Evolutionary conservation across 2,797 vertebrate genomes (phyloP).

Genomic region (Galagoides demidoff): DNA sequence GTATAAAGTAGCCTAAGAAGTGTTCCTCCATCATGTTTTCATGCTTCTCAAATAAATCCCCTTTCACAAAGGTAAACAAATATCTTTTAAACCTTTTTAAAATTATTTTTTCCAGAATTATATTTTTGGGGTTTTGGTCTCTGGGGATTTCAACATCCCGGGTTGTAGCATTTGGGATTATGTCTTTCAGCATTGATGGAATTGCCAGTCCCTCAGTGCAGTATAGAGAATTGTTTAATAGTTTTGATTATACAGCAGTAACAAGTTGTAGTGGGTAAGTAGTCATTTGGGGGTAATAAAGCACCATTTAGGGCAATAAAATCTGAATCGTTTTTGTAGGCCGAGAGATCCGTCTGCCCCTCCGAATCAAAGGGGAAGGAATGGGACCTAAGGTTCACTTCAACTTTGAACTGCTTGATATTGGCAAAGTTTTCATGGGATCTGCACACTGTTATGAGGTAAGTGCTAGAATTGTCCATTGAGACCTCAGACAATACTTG

Average conservation of each 20-base stretch:
- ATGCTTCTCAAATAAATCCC: neutral
- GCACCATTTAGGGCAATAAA: neutral
- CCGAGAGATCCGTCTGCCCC: slow-evolving; percentile 88
- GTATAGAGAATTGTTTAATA: neutral
- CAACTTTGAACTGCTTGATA: slow-evolving; percentile 87
- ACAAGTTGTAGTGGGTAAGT: neutral
- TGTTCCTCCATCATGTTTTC: neutral
- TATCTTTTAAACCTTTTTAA: neutral
- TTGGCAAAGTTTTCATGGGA: slow-evolving; percentile 89
- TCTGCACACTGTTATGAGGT: slow-evolving; percentile 91
- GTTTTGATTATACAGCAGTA: neutral
- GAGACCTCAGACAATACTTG: neutral
- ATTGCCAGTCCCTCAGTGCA: neutral
- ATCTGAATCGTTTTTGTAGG: slow-evolving; percentile 85
- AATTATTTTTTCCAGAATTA: neutral
- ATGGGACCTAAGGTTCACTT: slow-evolving; percentile 90
- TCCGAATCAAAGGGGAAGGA: slow-evolving; percentile 90
- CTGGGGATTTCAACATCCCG: neutral
- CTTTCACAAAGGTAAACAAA: neutral
- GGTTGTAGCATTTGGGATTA: neutral
- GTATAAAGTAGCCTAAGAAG: neutral
- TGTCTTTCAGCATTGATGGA: neutral
- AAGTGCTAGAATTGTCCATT: slow-evolving; percentile 57
- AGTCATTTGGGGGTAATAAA: neutral
- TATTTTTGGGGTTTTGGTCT: neutral